Percentiles rank a stretch among this genome's conserved stretches.
phyloP scores from a whole-genome alignment of 30 jellyfish, hydroid and myxozoan species.

The Clytia hemisphaerica region DNA sequence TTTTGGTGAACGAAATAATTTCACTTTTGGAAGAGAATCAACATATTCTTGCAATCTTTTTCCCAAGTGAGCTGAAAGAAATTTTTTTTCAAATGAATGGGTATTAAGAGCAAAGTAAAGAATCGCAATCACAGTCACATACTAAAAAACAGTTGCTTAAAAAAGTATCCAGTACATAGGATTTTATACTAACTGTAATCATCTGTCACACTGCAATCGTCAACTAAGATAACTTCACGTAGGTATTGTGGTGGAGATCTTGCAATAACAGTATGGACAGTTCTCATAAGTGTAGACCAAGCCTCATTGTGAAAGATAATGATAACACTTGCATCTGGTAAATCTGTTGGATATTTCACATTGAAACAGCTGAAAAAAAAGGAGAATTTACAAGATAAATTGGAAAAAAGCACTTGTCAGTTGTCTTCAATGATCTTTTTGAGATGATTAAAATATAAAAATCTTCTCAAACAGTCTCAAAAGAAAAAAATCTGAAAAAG shows the following conservation, averaged over 20 bases:
- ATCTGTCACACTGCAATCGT: constrained; percentile 75
- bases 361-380: constrained; percentile 51
- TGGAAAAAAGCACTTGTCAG: no score
- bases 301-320: constrained; percentile 97
- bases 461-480: no score
- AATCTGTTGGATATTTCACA: constrained; percentile 45
- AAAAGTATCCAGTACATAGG: no score
- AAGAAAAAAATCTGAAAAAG: no score
- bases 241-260: constrained; percentile 83
- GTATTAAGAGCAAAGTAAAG: not conserved
- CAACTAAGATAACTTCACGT: constrained; percentile 78
- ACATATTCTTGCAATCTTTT: constrained; percentile 52
- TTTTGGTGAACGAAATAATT: constrained; percentile 76
- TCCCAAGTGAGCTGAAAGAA: constrained; percentile 58
- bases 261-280: constrained; percentile 92
- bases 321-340: constrained; percentile 92
- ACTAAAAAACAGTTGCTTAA: no score
- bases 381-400: not conserved
- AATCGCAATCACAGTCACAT: not conserved
- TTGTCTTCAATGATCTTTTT: no score
- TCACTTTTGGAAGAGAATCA: constrained; percentile 38
- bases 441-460: no score
- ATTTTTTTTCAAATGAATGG: no score
- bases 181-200: no score
- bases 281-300: constrained; percentile 85